Evolutionary conservation across 2,888 invertebrate species (phyloP).

Genomic region (Myathropa florea): DNA sequence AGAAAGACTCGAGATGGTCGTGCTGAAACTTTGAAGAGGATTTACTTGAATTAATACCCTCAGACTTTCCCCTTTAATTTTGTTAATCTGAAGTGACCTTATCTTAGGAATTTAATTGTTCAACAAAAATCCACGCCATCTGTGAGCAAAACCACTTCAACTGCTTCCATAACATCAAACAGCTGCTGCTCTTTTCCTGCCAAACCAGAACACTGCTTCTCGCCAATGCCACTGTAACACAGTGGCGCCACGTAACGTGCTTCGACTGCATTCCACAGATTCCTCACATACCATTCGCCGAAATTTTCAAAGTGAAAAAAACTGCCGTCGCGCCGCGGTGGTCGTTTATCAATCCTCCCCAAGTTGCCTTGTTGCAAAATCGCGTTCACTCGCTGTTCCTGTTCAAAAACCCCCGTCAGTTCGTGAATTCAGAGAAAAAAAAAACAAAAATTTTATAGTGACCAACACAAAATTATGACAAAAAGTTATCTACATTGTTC

Average conservation of each 20-base stretch:
- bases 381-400: not conserved
- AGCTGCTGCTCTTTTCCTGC: constrained; percentile 23
- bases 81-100: too few relatives aligned
- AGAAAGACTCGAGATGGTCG: too few relatives aligned
- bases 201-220: constrained; percentile 3
- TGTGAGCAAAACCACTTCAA: not conserved
- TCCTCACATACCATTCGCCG: constrained; percentile 63
- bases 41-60: too few relatives aligned
- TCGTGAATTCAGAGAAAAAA: not conserved
- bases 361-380: not conserved
- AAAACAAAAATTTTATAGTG: not conserved
- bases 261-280: constrained; percentile 71
- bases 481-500: constrained; percentile 21
- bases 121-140: constrained; percentile 24
- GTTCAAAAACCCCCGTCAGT: not conserved
- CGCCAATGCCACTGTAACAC: constrained; percentile 10
- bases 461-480: constrained; percentile 1
- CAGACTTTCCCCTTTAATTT: too few relatives aligned
- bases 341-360: constrained; percentile 22
- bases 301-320: constrained; percentile 70
- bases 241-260: constrained; percentile 56
- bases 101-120: not conserved
- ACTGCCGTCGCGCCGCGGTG: constrained; percentile 66
- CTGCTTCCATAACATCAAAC: constrained; percentile 43
- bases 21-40: too few relatives aligned